These are phyloP conservation scores for Matsumurasca onukii DNA, from an alignment of 1,140 invertebrate genomes.

Conservation along the genomic window DNA sequence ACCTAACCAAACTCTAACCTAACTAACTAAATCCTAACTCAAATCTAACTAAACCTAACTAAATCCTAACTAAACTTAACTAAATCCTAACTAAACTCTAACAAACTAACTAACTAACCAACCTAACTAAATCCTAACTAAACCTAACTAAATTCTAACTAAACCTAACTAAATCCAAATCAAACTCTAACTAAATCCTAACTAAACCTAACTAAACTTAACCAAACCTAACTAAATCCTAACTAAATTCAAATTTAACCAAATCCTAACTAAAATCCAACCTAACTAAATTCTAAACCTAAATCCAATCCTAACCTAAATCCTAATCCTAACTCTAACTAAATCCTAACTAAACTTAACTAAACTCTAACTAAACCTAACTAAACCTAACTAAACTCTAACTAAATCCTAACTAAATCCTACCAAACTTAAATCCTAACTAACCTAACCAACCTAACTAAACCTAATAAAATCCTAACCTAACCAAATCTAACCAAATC, in stretches of 20 bases:
- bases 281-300: constrained; percentile 44
- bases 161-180: constrained; percentile 44
- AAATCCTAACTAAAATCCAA: constrained; percentile 41
- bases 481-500: constrained; percentile 42
- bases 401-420: constrained; percentile 39
- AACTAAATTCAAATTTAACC: constrained; percentile 40
- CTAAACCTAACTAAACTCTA: constrained; percentile 40
- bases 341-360: constrained; percentile 44
- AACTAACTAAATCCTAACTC: constrained; percentile 41
- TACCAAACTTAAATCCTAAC: constrained; percentile 44
- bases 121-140: constrained; percentile 44
- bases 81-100: constrained; percentile 38
- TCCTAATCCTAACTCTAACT: constrained; percentile 44
- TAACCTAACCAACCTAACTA: constrained; percentile 44
- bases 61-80: constrained; percentile 38
- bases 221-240: constrained; percentile 34
- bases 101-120: constrained; percentile 40
- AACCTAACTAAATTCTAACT: constrained; percentile 45
- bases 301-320: constrained; percentile 45
- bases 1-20: constrained; percentile 41
- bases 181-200: constrained; percentile 42
- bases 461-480: constrained; percentile 43
- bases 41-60: constrained; percentile 32
- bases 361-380: constrained; percentile 33
- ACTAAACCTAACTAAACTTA: constrained; percentile 43